Evolutionary conservation across 2,888 invertebrate genomes (phyloP).

Genomic region (Caenorhabditis sp.): DNA sequence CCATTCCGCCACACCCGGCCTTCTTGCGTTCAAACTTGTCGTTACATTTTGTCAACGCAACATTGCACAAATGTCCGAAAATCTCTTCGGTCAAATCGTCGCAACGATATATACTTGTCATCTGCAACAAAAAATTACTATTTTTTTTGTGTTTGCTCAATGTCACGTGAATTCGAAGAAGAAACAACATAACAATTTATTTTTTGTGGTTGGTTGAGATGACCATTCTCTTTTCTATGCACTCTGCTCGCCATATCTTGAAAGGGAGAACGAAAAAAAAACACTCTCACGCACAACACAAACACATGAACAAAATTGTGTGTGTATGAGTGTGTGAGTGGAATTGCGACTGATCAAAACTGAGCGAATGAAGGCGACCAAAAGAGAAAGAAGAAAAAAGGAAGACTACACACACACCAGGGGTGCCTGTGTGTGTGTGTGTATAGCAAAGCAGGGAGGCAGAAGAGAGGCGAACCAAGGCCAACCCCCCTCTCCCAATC

Average conservation of each 20-base stretch:
- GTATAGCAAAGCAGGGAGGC: neutral
- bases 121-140: neutral
- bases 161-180: no score
- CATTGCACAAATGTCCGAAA: constrained; percentile 50
- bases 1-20: constrained; percentile 56
- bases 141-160: no score
- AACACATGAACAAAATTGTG: neutral
- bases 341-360: neutral
- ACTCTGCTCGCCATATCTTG: neutral
- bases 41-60: constrained; percentile 57
- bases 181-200: neutral
- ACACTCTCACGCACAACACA: neutral
- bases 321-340: neutral
- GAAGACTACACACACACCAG: neutral
- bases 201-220: no score
- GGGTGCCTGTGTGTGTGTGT: neutral
- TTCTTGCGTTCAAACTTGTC: constrained; percentile 49
- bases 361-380: neutral
- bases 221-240: neutral
- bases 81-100: constrained; percentile 43
- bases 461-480: neutral
- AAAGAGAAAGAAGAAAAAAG: neutral
- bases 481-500: neutral
- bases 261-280: neutral
- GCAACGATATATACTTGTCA: neutral